Evolutionary conservation across 2,113 vertebrate species (phyloP).

Genomic region (Syngnathus typhle): DNA sequence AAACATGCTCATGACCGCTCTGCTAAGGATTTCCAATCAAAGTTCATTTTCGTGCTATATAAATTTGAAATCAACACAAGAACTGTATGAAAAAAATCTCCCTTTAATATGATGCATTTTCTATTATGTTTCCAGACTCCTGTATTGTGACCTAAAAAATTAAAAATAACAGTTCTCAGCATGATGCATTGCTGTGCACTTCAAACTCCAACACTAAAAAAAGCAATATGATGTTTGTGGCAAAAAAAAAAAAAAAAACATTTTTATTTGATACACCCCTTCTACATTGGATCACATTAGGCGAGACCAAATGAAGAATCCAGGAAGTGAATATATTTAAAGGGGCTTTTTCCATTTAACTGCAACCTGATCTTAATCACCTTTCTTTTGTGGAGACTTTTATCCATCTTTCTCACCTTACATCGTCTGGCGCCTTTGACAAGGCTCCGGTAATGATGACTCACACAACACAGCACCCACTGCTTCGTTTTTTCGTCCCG

Average conservation of each 20-base stretch:
- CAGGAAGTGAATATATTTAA: not conserved
- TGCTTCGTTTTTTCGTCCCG: slow-evolving; percentile 10
- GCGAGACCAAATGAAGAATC: not conserved
- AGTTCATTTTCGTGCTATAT: slow-evolving; percentile 15
- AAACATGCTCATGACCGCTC: slow-evolving; percentile 1
- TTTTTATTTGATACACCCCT: not conserved
- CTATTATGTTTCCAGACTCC: not conserved
- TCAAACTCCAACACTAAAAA: not conserved
- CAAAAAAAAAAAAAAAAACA: not conserved
- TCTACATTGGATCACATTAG: not conserved
- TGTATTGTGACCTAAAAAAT: not conserved
- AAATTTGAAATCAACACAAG: not conserved
- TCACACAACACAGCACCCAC: slow-evolving; percentile 39
- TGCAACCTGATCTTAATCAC: slow-evolving; percentile 38
- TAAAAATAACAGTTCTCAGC: not conserved
- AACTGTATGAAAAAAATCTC: not conserved
- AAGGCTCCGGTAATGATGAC: slow-evolving; percentile 38
- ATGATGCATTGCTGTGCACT: not conserved
- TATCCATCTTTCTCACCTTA: slow-evolving; percentile 40
- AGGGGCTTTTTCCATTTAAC: slow-evolving; percentile 20
- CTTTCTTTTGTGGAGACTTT: slow-evolving; percentile 25
- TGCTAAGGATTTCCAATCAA: not conserved
- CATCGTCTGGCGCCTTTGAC: slow-evolving; percentile 20
- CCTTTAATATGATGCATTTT: not conserved
- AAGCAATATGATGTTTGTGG: not conserved